Base-by-base conservation (phyloP, 2,797 vertebrate species). In the Sitta carolinensis region DNA sequence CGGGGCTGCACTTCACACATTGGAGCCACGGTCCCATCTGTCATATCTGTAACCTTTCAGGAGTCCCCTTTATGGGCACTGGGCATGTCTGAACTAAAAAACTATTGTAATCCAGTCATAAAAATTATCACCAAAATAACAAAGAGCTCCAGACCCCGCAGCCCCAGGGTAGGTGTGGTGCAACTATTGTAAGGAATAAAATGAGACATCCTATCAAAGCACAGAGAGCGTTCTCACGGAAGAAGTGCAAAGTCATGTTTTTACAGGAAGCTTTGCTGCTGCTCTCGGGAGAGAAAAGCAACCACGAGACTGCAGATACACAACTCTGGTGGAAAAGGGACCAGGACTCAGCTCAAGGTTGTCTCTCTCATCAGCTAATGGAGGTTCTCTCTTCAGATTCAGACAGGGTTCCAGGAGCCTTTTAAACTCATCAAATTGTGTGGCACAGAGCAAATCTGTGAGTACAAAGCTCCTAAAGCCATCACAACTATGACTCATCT, bases 181-280 rank as follows among this genome's bases (percentile, higher is more conserved):
- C 89, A 94, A 6, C 84, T 85, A 18, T 75, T 87, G 68, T 38
- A 63, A 87, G 87, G 87, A 84, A 36, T 68, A 50, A 91, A 89
- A 68, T 77, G 84, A 92, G 82, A 75, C 47, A 40, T 74, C 27
- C 27, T 4, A 95, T 80, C 90, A 83, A 74, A 95, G 74, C 38
- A 92, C 67, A 47, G 67, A 64, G 45, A 55, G 58, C 0, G 0
- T 86, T 94, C 78, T 77, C 59, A 51, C 0, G 4, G 43, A 62
- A 89, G 25, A 95, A 93, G 17, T 89, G 92, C 89, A 77, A 73
- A 93, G 89, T 95, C 93, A 92, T 81, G 75, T 77, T 83, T 88
- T 70, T 78, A 52, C 5, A n/a, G 69, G 81, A 51, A 70, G 55
- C 51, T 91, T 78, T 61, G 19, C 68, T 80, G 16, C 79, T 87